Evolutionary conservation across 1,140 invertebrate genomes (phyloP).

Genomic region (Aphelenchoides besseyi): DNA sequence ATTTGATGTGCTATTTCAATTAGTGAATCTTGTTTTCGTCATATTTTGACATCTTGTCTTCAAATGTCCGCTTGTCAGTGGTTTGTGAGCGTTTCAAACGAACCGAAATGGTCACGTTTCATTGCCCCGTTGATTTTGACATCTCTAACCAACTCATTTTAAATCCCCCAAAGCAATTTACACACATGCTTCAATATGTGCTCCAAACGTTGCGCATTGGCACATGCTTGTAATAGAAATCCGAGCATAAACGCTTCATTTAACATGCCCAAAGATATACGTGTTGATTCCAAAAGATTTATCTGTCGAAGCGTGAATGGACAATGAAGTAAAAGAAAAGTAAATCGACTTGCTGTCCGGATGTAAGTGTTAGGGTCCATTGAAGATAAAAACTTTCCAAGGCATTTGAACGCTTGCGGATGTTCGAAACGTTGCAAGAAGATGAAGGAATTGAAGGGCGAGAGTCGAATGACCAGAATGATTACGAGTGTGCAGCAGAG

Average conservation of each 20-base stretch:
- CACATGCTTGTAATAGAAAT: background rate
- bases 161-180: too few relatives aligned
- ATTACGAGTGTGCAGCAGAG: too few relatives aligned
- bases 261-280: conserved; percentile 1
- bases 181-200: too few relatives aligned
- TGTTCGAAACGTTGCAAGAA: too few relatives aligned
- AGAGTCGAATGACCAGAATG: background rate
- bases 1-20: too few relatives aligned
- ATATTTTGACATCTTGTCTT: background rate
- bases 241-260: background rate
- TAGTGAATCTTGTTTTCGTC: background rate
- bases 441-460: too few relatives aligned
- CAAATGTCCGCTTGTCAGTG: background rate
- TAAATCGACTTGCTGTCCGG: background rate
- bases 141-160: background rate
- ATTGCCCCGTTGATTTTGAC: background rate
- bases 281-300: background rate
- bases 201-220: background rate
- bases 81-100: too few relatives aligned
- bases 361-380: background rate
- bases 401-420: too few relatives aligned
- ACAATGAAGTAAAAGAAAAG: background rate
- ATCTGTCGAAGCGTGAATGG: background rate
- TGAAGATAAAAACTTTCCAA: too few relatives aligned
- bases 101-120: background rate